Evolutionary conservation across 2,888 invertebrate species (phyloP).

Genomic region (Epirrhoe alternata): DNA sequence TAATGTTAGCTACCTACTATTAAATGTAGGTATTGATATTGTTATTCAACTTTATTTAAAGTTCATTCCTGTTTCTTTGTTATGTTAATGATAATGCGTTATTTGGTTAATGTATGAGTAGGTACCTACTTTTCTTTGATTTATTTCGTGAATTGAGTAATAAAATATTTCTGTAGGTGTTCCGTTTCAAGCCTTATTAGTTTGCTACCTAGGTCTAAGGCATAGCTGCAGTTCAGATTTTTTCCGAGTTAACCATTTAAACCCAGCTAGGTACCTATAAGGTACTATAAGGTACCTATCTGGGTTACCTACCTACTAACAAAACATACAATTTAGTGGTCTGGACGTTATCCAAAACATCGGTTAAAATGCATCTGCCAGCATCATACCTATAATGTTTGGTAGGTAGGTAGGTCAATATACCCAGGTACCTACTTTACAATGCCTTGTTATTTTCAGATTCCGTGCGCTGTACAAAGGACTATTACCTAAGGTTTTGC

Average conservation of each 20-base stretch:
- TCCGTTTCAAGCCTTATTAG: too few relatives aligned
- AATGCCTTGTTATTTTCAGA: conserved; percentile 77
- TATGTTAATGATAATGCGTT: background rate
- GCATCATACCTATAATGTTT: too few relatives aligned
- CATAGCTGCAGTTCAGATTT: too few relatives aligned
- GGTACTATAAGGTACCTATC: too few relatives aligned
- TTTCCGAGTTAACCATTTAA: too few relatives aligned
- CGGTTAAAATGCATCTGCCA: background rate
- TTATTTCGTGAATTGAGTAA: too few relatives aligned
- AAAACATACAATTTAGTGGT: background rate
- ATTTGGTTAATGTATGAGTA: background rate
- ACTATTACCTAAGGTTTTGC: conserved; percentile 94
- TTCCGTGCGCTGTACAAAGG: conserved; percentile 96
- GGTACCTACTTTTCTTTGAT: background rate
- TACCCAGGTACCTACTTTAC: background rate
- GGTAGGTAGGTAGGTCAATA: too few relatives aligned
- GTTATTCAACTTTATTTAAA: conserved; percentile 8
- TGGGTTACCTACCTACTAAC: background rate
- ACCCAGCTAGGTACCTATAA: too few relatives aligned
- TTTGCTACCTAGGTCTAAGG: too few relatives aligned
- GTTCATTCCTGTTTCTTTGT: background rate
- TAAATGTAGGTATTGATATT: conserved; percentile 4
- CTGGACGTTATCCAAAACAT: conserved; percentile 6
- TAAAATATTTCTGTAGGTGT: too few relatives aligned
- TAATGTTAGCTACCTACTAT: conserved; percentile 32